Conservation (phyloP, 2,113 vertebrate genomes). For the Syngnathus floridae region DNA sequence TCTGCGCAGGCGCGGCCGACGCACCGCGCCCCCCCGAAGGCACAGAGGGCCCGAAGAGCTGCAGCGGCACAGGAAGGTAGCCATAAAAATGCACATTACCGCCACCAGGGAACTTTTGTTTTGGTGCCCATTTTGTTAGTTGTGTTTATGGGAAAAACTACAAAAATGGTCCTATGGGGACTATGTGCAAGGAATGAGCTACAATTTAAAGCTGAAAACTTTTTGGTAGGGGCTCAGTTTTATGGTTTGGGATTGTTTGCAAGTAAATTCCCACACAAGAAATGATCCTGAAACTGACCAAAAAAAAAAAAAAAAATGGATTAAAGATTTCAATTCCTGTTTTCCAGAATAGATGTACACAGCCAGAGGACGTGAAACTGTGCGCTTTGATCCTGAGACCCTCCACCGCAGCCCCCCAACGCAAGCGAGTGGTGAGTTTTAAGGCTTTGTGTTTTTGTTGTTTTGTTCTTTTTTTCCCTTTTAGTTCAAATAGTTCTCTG, state of each 20-base stretch:
- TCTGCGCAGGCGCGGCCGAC: conserved; percentile 64
- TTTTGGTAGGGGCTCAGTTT: too few relatives aligned
- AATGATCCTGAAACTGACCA: too few relatives aligned
- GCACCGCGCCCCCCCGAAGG: conserved; percentile 54
- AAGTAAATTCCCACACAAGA: too few relatives aligned
- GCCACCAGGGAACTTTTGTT: neutral
- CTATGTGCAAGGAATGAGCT: too few relatives aligned
- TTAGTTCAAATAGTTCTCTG: too few relatives aligned
- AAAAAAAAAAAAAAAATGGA: too few relatives aligned
- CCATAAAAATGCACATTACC: neutral
- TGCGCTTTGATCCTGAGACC: conserved; percentile 68
- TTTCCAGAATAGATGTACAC: conserved; percentile 69
- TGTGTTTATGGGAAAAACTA: neutral
- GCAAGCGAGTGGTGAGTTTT: conserved; percentile 69
- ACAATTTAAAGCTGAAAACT: too few relatives aligned
- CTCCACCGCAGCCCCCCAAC: conserved; percentile 44
- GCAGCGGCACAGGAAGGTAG: conserved; percentile 56
- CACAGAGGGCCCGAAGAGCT: conserved; percentile 37
- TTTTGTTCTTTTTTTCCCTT: too few relatives aligned
- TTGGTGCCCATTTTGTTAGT: neutral
- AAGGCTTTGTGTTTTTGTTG: neutral
- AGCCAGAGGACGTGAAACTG: conserved; percentile 73
- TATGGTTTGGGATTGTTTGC: too few relatives aligned
- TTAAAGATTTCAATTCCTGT: neutral
- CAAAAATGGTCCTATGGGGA: too few relatives aligned